Conservation (phyloP, 1,140 invertebrate species). For the Pantala flavescens region DNA sequence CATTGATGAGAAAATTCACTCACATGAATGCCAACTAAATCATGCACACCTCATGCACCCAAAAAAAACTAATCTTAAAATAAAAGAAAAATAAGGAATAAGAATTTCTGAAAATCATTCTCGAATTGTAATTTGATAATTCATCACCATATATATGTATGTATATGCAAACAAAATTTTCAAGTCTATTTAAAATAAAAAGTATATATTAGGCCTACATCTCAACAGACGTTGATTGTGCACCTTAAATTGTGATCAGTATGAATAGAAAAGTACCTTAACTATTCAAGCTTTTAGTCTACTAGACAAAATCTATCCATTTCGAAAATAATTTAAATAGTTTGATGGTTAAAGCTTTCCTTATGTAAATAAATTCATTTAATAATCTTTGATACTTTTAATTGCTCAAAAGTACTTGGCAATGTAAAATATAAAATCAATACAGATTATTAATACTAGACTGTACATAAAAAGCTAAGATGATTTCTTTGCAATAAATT, state of each 20-base stretch:
- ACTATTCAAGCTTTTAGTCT: not conserved
- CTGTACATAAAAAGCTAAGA: not conserved
- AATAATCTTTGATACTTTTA: not conserved
- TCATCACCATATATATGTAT: not conserved
- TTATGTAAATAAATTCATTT: not conserved
- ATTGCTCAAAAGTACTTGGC: no score
- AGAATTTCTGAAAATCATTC: not conserved
- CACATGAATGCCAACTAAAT: not conserved
- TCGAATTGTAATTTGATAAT: not conserved
- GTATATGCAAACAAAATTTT: not conserved
- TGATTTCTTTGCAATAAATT: not conserved
- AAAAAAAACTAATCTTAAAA: not conserved
- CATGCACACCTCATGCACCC: not conserved
- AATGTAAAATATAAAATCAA: not conserved
- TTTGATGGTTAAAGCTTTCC: not conserved
- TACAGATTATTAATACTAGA: not conserved
- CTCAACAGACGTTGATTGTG: slow-evolving; percentile 4
- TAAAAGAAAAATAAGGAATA: not conserved
- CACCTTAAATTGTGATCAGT: slow-evolving; percentile 6
- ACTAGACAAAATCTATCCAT: not conserved
- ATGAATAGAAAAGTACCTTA: not conserved
- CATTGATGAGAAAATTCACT: not conserved
- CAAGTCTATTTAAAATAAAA: not conserved
- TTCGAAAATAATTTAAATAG: not conserved
- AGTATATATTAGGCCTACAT: not conserved